Percentiles rank a stretch among this genome's conserved stretches.
Evolutionary conservation across 2,888 invertebrate species (phyloP).

Genomic region (Mellilla xanthometata): DNA sequence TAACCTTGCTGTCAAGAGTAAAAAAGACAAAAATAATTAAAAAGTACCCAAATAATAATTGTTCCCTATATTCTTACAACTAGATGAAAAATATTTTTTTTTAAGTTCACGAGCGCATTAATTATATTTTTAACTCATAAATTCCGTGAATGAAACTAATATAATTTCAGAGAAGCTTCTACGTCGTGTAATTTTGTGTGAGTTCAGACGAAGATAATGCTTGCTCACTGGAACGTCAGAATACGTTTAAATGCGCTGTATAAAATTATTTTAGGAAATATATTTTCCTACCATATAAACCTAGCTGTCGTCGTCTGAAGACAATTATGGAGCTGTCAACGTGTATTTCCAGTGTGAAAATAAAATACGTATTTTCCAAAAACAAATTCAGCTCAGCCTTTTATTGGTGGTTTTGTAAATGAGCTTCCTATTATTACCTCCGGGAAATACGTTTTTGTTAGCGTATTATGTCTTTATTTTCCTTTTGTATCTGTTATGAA

Average conservation of each 20-base stretch:
- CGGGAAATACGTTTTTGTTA: too few species aligned
- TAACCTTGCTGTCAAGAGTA: too few species aligned
- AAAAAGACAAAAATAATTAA: too few species aligned
- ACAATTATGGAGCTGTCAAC: conserved; percentile 3
- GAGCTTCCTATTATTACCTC: too few species aligned
- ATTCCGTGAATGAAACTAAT: conserved; percentile 2
- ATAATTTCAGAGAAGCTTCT: conserved; percentile 2
- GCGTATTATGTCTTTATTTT: too few species aligned
- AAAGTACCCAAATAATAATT: too few species aligned
- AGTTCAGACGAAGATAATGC: not conserved
- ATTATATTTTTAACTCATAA: not conserved
- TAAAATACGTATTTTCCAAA: too few species aligned
- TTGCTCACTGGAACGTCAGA: conserved; percentile 1
- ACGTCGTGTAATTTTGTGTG: not conserved
- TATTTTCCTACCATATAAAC: not conserved
- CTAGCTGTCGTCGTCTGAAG: not conserved
- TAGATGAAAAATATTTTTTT: conserved; percentile 1
- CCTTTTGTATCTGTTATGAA: too few species aligned
- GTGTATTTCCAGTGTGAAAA: not conserved
- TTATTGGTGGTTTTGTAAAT: too few species aligned
- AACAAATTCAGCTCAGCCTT: too few species aligned
- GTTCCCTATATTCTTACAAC: not conserved
- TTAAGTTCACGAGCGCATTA: not conserved
- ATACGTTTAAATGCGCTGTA: not conserved
- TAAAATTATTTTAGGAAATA: conserved; percentile 5